Percentiles rank a stretch among this genome's conserved stretches.
phyloP scores from a whole-genome alignment of 2,888 invertebrate genomes.

The Drosophila lacicola region DNA sequence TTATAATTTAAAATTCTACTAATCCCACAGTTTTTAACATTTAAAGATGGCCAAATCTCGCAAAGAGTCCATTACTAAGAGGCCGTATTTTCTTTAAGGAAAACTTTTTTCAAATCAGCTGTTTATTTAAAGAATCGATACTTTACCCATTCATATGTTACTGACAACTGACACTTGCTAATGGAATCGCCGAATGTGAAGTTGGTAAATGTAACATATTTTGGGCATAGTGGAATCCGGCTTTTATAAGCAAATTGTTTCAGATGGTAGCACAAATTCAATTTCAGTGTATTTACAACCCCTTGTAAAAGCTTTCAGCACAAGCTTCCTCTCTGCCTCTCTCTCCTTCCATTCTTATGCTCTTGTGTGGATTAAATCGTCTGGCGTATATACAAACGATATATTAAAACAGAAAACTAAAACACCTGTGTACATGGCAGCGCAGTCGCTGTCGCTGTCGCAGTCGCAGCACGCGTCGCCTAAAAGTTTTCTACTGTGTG shows the following conservation, averaged over 20 bases:
- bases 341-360: not conserved
- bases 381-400: conserved; percentile 57
- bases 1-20: too few relatives aligned
- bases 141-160: too few relatives aligned
- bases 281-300: conserved; percentile 58
- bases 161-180: too few relatives aligned
- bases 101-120: too few relatives aligned
- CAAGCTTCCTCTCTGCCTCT: conserved; percentile 3
- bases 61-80: too few relatives aligned
- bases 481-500: conserved; percentile 41
- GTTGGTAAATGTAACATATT: too few relatives aligned
- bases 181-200: too few relatives aligned
- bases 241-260: conserved; percentile 12
- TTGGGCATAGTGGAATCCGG: not conserved
- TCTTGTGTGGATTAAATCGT: conserved; percentile 52
- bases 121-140: too few relatives aligned
- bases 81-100: too few relatives aligned
- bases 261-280: not conserved
- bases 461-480: conserved; percentile 37
- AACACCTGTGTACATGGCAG: conserved; percentile 76
- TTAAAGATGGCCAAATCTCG: too few relatives aligned
- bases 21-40: too few relatives aligned
- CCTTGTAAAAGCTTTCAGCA: conserved; percentile 47
- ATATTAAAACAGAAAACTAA: conserved; percentile 64
- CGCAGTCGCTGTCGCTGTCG: conserved; percentile 46